Percentiles rank a stretch among this genome's conserved stretches.
phyloP scores from a whole-genome alignment of 2,888 invertebrate species.

The Drosophila subsilvestris region DNA sequence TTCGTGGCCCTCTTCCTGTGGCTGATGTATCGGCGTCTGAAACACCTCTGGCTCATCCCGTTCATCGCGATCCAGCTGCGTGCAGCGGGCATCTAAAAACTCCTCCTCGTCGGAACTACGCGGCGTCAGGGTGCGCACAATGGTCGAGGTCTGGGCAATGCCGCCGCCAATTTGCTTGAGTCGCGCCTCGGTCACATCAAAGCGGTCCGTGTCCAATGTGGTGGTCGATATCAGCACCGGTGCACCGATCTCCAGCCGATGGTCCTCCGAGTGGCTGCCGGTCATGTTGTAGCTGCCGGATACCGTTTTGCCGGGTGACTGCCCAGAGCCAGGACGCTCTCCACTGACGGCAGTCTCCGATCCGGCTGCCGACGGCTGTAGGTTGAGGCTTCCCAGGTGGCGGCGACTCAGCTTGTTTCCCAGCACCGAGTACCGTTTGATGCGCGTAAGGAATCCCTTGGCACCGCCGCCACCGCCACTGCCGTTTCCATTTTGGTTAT shows the following conservation, averaged over 20 bases:
- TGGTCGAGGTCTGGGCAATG: conserved; percentile 64
- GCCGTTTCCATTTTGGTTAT: conserved; percentile 38
- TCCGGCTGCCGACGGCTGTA: conserved; percentile 21
- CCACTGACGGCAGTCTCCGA: conserved; percentile 36
- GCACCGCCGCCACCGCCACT: conserved; percentile 2
- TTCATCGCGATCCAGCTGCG: conserved; percentile 53
- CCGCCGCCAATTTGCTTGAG: conserved; percentile 80
- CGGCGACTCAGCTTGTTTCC: conserved; percentile 82
- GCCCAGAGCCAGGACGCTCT: conserved; percentile 7
- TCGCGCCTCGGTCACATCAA: conserved; percentile 79
- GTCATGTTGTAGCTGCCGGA: conserved; percentile 84
- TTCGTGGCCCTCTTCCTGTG: conserved; percentile 1
- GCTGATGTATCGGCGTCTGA: conserved; percentile 47
- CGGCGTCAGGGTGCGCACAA: conserved; percentile 64
- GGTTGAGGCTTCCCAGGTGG: conserved; percentile 74
- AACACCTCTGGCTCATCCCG: conserved; percentile 43
- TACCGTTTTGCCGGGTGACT: conserved; percentile 76
- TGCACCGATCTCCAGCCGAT: conserved; percentile 83
- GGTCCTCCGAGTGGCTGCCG: conserved; percentile 82
- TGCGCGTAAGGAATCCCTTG: conserved; percentile 80
- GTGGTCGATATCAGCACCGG: conserved; percentile 84
- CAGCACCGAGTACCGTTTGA: conserved; percentile 83
- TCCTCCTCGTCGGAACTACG: conserved; percentile 83
- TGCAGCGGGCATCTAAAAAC: conserved; percentile 81
- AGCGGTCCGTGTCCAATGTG: conserved; percentile 82